Base-by-base conservation (phyloP, 2,113 vertebrate genomes). In the Chloropsis hardwickii region DNA sequence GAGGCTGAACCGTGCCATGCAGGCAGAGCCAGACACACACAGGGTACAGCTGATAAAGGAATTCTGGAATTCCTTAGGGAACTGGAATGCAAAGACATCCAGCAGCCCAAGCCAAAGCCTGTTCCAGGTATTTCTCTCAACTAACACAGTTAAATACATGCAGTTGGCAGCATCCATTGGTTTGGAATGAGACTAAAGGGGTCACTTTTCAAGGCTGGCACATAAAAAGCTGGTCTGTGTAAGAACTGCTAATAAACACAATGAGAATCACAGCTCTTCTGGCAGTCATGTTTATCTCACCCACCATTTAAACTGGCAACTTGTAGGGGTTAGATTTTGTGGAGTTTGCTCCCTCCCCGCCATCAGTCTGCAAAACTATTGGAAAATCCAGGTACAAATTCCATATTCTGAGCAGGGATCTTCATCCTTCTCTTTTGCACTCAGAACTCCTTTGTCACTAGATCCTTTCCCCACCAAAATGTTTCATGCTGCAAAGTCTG, bases 231-330 rank as follows among this genome's bases (percentile, higher is more conserved):
- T 67, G 29, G 14, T 48, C 56, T 58, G 50, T 25, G 5, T 33
- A 47, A 79, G 58, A 73, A 7, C 11, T 19, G 40, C 72, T 18
- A 37, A 20, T 10, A 85, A 67, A 35, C 8, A 71, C 54, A 44
- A 3, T 11, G 14, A 58, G 25, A 28, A 70, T 12, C 58, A 53
- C 50, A 81, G 4, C 45, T 72, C 37, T 61, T 57, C n/a, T 39
- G 35, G 20, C 24, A 83, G 37, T 16, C 8, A 0, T 0, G 1
- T 33, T 84, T 54, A 47, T 48, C 57, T 58, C 58, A n/a, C 0
- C 23, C 10, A 56, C 33, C 57, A 14, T 5, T 66, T 29, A 14
- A 48, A 61, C 6, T 65, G 35, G 10, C 24, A 10, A 20, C n/a
- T 27, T 45, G 27, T 17, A 25, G n/a, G 57, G 13, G 50, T 35